Evolutionary conservation across 2,113 vertebrate genomes (phyloP), one percentile per base, ranked within the genome.

Genomic region (Pygoscelis adeliae): DNA sequence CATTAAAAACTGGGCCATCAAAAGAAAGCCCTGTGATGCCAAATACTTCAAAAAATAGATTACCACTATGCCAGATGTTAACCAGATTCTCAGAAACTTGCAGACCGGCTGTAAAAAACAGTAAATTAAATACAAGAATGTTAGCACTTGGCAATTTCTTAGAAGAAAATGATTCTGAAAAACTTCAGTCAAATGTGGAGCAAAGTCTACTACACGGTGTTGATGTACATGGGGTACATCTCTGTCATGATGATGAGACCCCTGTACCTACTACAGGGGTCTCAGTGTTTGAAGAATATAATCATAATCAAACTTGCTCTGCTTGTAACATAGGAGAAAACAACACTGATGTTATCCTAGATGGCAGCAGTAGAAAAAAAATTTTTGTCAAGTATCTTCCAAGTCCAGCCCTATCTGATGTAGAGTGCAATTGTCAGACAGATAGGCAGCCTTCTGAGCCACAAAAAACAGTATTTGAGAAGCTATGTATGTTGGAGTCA

Each of bases 41-140:
- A 42, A 34, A 30, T 50, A 32, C 83, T 53, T 95, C 95, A 40
- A 49, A 91, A 22, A 82, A 67, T 34, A 36, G 53, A 2, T 56
- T 83, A 9, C 92, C 96, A 11, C 80, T 78, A 27, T 90, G 74
- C 79, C 94, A 95, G 53, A 56, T 88, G 9, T 85, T 97, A 8
- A 79, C 66, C 3, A 81, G 59, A 30, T 90, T 78, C 38, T 96
- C 97, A 13, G 96, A 98, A 83, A 94, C 95, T 13, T 83, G 81
- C 6, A 87, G 85, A 3, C 74, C 93, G 15, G 19, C 46, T 74
- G 53, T 91, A n/a, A 87, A 94, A 70, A 66, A 5, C 36, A 89
- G 81, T 55, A 90, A 96, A 82, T 83, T 95, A 56, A 86, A 94
- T 73, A 65, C 93, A 3, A n/a, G 70, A 81, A 67, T 56, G 8